Percentiles rank a stretch among this genome's conserved stretches.
Conservation (phyloP, 2,113 vertebrate species). For the Pandion haliaetus region DNA sequence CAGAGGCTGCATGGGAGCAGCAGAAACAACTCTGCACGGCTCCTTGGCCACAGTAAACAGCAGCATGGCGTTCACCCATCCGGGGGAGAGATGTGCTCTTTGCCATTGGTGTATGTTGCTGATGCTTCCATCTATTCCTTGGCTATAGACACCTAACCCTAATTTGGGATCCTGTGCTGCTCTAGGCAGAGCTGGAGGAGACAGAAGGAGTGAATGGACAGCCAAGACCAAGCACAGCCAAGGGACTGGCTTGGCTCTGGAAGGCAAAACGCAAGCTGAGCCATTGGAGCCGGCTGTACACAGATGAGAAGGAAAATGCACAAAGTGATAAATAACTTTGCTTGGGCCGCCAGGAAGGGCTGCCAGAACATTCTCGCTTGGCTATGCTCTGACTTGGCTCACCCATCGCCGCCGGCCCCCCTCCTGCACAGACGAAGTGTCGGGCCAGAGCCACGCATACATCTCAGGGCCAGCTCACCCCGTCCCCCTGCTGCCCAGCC, state of each 20-base stretch:
- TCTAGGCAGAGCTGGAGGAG: constrained; percentile 68
- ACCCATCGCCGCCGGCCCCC: background rate
- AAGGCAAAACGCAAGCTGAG: constrained; percentile 72
- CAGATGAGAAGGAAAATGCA: constrained; percentile 74
- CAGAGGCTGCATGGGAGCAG: constrained; percentile 13
- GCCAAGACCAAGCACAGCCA: constrained; percentile 64
- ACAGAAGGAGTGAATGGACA: constrained; percentile 72
- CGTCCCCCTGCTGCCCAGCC: background rate
- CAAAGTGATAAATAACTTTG: constrained; percentile 74
- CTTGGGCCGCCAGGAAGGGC: constrained; percentile 60
- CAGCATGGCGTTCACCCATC: background rate
- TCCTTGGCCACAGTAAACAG: background rate
- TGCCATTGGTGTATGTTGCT: background rate
- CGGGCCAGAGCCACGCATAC: constrained; percentile 42
- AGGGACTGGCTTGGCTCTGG: constrained; percentile 63
- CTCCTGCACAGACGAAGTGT: constrained; percentile 37
- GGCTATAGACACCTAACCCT: background rate
- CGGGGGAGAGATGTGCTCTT: background rate
- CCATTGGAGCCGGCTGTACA: constrained; percentile 70
- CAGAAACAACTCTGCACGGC: background rate
- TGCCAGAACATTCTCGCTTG: constrained; percentile 72
- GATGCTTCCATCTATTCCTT: constrained; percentile 2
- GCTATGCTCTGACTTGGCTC: constrained; percentile 60
- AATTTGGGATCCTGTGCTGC: background rate
- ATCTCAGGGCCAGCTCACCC: background rate